A percentile compares a stretch with the other conserved stretches of the same genome.
Conservation (phyloP, 2,113 vertebrate species). For the Hippocampus zosterae region DNA sequence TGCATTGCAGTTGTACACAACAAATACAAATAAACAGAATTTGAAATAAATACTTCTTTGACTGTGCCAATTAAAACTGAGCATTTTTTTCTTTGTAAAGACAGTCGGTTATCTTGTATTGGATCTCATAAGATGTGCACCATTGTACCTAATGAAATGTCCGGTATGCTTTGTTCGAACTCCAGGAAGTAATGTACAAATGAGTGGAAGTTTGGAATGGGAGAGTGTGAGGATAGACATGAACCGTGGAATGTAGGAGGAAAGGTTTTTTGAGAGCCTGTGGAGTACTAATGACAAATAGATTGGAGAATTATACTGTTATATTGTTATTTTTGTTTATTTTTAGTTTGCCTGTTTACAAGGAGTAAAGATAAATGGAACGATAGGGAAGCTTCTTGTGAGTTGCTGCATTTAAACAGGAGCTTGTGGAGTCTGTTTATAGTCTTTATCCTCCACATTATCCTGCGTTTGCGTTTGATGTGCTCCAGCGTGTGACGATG, state of each 20-base stretch:
- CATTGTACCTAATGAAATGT: not conserved
- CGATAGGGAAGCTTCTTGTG: constrained; percentile 32
- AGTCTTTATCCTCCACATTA: constrained; percentile 45
- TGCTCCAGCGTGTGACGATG: constrained; percentile 41
- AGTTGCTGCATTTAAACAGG: constrained; percentile 40
- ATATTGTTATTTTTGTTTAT: constrained; percentile 17
- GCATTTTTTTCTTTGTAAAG: not conserved
- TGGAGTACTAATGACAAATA: constrained; percentile 32
- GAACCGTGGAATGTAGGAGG: constrained; percentile 37
- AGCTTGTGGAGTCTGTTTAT: constrained; percentile 43
- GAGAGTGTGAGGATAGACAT: constrained; percentile 31
- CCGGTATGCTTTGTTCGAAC: not conserved
- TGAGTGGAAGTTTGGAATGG: constrained; percentile 38
- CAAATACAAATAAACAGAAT: not conserved
- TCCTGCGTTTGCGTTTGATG: constrained; percentile 42
- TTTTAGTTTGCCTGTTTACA: constrained; percentile 33
- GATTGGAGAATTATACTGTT: constrained; percentile 48
- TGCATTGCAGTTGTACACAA: not conserved
- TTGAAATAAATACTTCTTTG: not conserved
- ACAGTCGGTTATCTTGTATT: not conserved
- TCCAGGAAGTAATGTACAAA: constrained; percentile 27
- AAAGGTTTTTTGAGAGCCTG: constrained; percentile 18
- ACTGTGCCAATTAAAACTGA: not conserved
- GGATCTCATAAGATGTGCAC: not conserved
- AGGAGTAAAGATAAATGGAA: constrained; percentile 48